Conservation (phyloP, 2,113 vertebrate species). For the Corvus moneduloides region DNA sequence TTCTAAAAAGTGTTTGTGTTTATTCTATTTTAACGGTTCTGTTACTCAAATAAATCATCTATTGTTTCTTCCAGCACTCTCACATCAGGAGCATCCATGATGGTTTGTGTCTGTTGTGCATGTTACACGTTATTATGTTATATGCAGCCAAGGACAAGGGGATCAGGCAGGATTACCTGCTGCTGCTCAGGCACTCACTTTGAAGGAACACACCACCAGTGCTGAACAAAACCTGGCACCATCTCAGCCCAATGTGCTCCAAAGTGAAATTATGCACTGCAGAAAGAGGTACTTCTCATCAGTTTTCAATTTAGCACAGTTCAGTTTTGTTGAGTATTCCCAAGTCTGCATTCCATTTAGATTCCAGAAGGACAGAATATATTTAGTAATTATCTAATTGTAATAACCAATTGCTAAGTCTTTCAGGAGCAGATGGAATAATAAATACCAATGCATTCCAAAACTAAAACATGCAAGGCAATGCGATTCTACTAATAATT, state of each 20-base stretch:
- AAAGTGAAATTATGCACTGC: not conserved
- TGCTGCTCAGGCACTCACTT: not conserved
- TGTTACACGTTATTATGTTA: not conserved
- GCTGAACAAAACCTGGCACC: not conserved
- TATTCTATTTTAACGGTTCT: not conserved
- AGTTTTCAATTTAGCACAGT: not conserved
- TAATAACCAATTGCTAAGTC: not conserved
- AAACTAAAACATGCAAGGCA: not conserved
- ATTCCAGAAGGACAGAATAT: conserved; percentile 10
- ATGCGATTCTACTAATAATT: not conserved
- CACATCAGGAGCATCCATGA: not conserved
- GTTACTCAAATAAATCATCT: not conserved
- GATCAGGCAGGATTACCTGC: not conserved
- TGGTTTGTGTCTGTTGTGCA: not conserved
- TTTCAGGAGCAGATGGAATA: conserved; percentile 18
- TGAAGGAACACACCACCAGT: not conserved
- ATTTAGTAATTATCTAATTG: conserved; percentile 14
- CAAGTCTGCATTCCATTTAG: not conserved
- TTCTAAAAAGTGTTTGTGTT: not conserved
- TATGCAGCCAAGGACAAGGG: not conserved
- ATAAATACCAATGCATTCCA: conserved; percentile 38
- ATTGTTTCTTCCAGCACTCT: not conserved
- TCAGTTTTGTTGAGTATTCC: not conserved
- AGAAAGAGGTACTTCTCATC: not conserved
- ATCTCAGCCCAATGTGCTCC: not conserved